Conservation (phyloP, 2,113 vertebrate genomes). For the Emydocephalus ijimae region DNA sequence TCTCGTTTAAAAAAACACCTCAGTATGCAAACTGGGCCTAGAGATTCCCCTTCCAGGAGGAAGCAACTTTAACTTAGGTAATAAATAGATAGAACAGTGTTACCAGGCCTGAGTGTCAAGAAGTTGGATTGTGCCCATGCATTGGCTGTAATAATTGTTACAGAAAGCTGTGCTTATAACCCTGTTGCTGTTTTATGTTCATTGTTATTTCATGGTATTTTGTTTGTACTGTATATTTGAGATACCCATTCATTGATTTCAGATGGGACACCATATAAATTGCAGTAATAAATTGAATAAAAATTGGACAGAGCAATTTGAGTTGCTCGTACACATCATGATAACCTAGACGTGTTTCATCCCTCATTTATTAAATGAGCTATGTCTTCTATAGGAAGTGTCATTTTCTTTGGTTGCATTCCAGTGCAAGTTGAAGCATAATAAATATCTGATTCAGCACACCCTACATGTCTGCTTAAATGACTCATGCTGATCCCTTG, state of each 20-base stretch:
- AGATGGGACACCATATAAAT: neutral
- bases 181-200: neutral
- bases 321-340: neutral
- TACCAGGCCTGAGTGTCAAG: neutral
- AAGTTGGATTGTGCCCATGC: neutral
- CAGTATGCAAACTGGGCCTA: neutral
- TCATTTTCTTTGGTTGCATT: neutral
- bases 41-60: neutral
- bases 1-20: neutral
- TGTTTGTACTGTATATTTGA: neutral
- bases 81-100: neutral
- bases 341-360: neutral
- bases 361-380: neutral
- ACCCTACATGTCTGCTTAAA: neutral
- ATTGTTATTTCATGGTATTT: neutral
- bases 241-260: neutral
- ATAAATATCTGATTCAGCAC: neutral
- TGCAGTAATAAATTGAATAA: neutral
- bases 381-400: neutral
- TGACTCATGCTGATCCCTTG: neutral
- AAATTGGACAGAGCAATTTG: neutral
- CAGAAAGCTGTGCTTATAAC: neutral
- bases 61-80: neutral
- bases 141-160: neutral
- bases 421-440: neutral